Base-by-base conservation (phyloP, 1,140 invertebrate genomes). In the Aphaenogaster ashmeadi region DNA sequence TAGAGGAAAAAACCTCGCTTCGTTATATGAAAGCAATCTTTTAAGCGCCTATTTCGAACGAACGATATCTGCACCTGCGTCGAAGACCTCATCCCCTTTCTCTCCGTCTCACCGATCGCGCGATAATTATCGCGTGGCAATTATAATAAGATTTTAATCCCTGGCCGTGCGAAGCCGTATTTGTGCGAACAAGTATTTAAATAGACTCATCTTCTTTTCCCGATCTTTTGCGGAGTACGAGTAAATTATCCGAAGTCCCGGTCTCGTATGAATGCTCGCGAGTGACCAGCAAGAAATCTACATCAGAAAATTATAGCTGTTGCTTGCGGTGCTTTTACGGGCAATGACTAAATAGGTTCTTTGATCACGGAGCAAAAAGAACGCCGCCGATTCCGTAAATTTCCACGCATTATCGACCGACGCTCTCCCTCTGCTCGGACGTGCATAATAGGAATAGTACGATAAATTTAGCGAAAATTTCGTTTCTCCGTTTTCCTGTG, bases 121-220 rank as follows among this genome's bases (percentile, higher is more conserved):
- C 7, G 72, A 52, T 56, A 91, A 91, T 91, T 91, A 91, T 69
- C 79, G 69, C 47, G 33, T 38, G 74, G 21, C 62, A 89, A 91
- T 91, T 87, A 75, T 60, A 71, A 62, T 83, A 13, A 47, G 78
- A 91, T 84, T 90, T 88, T 90, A 88, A 91, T 91, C 52, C 72
- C 15, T 54, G 58, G 54, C 11, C 44, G 50, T 18, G 44, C 27
- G 11, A 52, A 27, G 54, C 44, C 60, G 36, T 27, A 54, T 72
- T 72, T 77, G n/a, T 41, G 58, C 74, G 54, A 33, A 44, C 71
- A 38, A 44, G 21, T 66, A 64, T 66, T 58, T 79, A 54, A 56
- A 41, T 13, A 27, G 27, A n/a, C 71, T 62, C 60, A 13, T 47
- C 36, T 50, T 64, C 50, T 60, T 50, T 21, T 81, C 38, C 50